Conservation (phyloP, 1,140 invertebrate genomes). For the Vollenhovia emeryi region DNA sequence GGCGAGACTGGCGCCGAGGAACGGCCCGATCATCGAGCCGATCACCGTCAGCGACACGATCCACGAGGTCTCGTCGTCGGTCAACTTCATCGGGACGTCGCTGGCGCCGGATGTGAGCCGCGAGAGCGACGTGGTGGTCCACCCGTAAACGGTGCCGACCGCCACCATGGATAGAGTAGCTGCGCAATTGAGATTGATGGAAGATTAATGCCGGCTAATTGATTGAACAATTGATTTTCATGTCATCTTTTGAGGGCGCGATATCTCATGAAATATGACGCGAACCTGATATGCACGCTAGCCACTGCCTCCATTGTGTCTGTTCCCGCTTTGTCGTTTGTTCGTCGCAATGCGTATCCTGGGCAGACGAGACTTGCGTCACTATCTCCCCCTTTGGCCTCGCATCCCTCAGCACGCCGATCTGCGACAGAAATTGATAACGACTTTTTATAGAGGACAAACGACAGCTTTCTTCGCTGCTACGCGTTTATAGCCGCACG, state of each 20-base stretch:
- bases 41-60: constrained; percentile 82
- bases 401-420: constrained; percentile 71
- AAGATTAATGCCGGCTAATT: neutral
- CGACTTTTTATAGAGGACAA: neutral
- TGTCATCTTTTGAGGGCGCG: neutral
- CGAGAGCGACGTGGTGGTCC: constrained; percentile 80
- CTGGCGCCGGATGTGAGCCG: constrained; percentile 67
- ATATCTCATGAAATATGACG: constrained; percentile 26
- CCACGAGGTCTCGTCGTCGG: constrained; percentile 80
- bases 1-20: constrained; percentile 81
- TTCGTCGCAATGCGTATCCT: constrained; percentile 56
- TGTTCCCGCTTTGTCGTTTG: constrained; percentile 15
- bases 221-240: constrained; percentile 10
- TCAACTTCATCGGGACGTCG: constrained; percentile 77
- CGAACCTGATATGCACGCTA: constrained; percentile 81
- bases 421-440: constrained; percentile 67
- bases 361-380: constrained; percentile 35
- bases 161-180: constrained; percentile 84
- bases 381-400: constrained; percentile 40
- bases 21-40: constrained; percentile 85
- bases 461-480: neutral
- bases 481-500: neutral
- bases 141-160: constrained; percentile 83
- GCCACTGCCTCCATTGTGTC: constrained; percentile 82
- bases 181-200: constrained; percentile 64